Evolutionary conservation across 2,113 vertebrate genomes (phyloP), one percentile per base, ranked within the genome.

Genomic region (Rhombomys opimus): DNA sequence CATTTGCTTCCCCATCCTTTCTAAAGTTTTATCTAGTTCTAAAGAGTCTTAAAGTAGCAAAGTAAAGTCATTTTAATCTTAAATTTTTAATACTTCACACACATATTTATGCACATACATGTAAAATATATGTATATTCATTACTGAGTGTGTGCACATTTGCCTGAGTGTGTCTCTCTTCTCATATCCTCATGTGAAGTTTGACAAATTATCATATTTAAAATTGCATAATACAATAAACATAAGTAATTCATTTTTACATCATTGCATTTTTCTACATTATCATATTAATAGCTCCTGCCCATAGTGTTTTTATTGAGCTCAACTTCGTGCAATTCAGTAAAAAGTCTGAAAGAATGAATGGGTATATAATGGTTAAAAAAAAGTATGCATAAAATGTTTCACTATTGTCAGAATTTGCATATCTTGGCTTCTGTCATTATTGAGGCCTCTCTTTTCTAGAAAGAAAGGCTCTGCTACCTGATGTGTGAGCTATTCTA

Each of bases 281-380:
- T 54, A 89, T 92, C 18, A 57, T 84, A 87, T 80, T 91, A 80
- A 76, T 20, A 85, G 11, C 30, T 81, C 25, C 73, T 94, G 84
- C 50, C 91, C 35, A 93, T 38, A 20, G 46, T 11, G 12, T 76
- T 87, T 92, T 22, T 25, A 93, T 50, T 76, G 7, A 90, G 27
- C 95, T 93, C 6, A 54, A 85, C 12, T 81, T 95, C 85, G 27
- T 59, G 35, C 90, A 94, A 87, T 95, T 92, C 7, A 70, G 8
- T 96, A 63, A 88, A 87, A 96, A 81, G 90, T 70, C 2, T 76
- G 41, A 82, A 73, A 50, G 5, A 91, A 52, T 85, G 10, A 23
- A 73, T 88, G 0, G 77, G 50, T 89, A 27, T 7, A 59, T 81
- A 41, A 63, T 52, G 54, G 11, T 10, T n/a, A n/a, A n/a, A 13